Conservation (phyloP, 1,140 invertebrate species). For the Ephestia elutella region DNA sequence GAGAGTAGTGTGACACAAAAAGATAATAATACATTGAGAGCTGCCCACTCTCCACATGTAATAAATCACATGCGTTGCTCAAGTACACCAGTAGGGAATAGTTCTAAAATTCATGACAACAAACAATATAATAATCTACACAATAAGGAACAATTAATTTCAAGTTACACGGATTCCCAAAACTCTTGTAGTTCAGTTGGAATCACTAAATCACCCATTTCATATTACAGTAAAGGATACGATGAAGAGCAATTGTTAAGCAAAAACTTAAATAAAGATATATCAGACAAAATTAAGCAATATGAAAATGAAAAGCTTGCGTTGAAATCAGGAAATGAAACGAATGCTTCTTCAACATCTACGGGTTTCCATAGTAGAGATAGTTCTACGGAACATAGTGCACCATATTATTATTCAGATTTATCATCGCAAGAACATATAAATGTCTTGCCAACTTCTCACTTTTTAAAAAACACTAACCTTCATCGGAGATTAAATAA, state of each 20-base stretch:
- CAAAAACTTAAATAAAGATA: constrained; percentile 61
- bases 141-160: constrained; percentile 30
- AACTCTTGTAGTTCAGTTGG: constrained; percentile 52
- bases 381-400: constrained; percentile 76
- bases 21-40: constrained; percentile 33
- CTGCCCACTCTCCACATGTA: constrained; percentile 62
- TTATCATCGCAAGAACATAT: constrained; percentile 76
- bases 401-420: constrained; percentile 92
- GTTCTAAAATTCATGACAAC: constrained; percentile 16
- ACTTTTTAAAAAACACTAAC: constrained; percentile 70
- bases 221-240: constrained; percentile 68
- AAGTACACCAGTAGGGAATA: constrained; percentile 39
- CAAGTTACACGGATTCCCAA: constrained; percentile 45
- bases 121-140: constrained; percentile 28
- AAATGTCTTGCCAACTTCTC: constrained; percentile 58
- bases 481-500: constrained; percentile 79
- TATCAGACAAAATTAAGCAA: constrained; percentile 66
- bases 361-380: constrained; percentile 70
- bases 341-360: constrained; percentile 46
- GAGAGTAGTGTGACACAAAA: constrained; percentile 22
- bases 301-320: constrained; percentile 59
- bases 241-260: constrained; percentile 53
- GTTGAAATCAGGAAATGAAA: constrained; percentile 42
- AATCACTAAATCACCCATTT: constrained; percentile 55
- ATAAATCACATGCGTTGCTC: constrained; percentile 47